A percentile compares a stretch with the other conserved stretches of the same genome.
Conservation (phyloP, 2,888 invertebrate species). For the Yponomeuta malinellus region DNA sequence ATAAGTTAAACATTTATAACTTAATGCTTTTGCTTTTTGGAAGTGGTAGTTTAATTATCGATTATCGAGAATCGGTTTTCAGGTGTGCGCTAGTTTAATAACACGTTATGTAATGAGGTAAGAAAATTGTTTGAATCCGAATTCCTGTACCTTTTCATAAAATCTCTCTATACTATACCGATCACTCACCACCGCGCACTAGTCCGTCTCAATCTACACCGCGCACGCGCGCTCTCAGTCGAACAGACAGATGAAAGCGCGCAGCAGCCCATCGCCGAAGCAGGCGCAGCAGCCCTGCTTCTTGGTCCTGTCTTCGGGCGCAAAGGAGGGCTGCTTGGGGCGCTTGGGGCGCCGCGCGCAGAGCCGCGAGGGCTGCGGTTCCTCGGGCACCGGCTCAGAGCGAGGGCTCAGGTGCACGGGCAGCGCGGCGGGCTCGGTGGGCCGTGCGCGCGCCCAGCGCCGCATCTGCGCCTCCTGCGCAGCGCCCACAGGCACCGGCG, state of each 20-base stretch:
- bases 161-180: background rate
- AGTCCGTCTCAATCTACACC: background rate
- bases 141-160: constrained; percentile 2
- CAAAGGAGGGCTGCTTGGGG: constrained; percentile 58
- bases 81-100: too few species aligned
- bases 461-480: constrained; percentile 63
- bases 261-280: constrained; percentile 65
- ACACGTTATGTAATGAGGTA: background rate
- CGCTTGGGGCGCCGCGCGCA: constrained; percentile 54
- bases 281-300: constrained; percentile 66
- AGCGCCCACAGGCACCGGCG: constrained; percentile 63
- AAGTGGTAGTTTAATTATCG: too few species aligned
- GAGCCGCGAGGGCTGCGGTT: constrained; percentile 48
- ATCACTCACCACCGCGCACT: background rate
- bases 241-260: constrained; percentile 72
- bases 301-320: constrained; percentile 52
- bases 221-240: constrained; percentile 48
- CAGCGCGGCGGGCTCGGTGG: constrained; percentile 54
- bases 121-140: constrained; percentile 7
- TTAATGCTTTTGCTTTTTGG: too few species aligned
- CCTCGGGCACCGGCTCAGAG: constrained; percentile 50
- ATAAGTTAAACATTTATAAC: too few species aligned
- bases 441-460: constrained; percentile 61
- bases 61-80: too few species aligned
- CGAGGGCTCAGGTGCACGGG: constrained; percentile 63